Evolutionary conservation across 2,797 vertebrate genomes (phyloP).

Genomic region (Simalia tracyae): DNA sequence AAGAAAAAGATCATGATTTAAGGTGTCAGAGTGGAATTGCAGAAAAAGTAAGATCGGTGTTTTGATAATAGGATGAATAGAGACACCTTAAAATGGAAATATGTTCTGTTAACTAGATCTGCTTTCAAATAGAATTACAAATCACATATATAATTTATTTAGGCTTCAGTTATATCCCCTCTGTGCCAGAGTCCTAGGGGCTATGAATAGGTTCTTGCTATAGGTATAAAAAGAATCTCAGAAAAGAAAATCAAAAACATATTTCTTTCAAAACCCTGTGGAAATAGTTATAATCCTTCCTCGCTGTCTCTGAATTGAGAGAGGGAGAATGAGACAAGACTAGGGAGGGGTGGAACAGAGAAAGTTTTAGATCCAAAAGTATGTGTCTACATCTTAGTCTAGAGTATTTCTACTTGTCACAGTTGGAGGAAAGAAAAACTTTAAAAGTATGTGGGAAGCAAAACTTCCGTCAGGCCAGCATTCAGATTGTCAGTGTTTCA

Average conservation of each 20-base stretch:
- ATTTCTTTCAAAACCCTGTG: neutral
- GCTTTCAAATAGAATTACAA: neutral
- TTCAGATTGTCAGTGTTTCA: neutral
- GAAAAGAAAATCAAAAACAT: neutral
- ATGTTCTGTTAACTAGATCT: neutral
- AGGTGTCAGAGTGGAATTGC: conserved; percentile 69
- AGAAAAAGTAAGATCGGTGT: conserved; percentile 67
- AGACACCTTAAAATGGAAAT: neutral
- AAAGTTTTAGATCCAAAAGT: neutral
- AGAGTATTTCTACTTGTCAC: neutral
- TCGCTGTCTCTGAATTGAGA: neutral
- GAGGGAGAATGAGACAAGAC: neutral
- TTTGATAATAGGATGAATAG: conserved; percentile 5
- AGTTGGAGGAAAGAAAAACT: neutral
- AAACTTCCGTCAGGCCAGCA: neutral
- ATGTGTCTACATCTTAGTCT: neutral
- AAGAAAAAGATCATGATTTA: conserved; percentile 86
- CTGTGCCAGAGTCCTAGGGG: neutral
- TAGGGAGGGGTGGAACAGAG: neutral
- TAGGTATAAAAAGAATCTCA: neutral
- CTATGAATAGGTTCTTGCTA: neutral
- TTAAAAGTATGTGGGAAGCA: neutral
- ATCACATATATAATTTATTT: neutral
- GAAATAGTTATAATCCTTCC: neutral
- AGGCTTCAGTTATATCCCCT: neutral